Evolutionary conservation across 2,797 vertebrate genomes (phyloP).

Genomic region (Smutsia temminckii): DNA sequence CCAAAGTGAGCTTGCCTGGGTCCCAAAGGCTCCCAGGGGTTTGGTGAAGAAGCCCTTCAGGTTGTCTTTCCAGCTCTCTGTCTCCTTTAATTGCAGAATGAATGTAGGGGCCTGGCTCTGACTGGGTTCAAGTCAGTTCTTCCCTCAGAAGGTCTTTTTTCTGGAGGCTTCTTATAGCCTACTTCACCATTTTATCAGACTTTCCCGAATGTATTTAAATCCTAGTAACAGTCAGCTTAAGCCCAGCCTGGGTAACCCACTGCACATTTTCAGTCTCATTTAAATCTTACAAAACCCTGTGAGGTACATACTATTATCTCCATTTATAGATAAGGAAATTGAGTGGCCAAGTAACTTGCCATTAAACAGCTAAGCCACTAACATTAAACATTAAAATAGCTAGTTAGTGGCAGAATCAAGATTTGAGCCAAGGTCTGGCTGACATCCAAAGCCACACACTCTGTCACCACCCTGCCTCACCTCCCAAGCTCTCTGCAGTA

Average conservation of each 20-base stretch:
- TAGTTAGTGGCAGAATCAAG: constrained; percentile 17
- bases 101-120: not conserved
- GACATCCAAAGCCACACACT: not conserved
- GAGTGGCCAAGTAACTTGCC: not conserved
- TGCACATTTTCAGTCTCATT: not conserved
- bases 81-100: not conserved
- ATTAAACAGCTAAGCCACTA: constrained; percentile 35
- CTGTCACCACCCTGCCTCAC: not conserved
- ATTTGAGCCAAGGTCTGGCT: not conserved
- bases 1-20: not conserved
- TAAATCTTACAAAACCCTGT: not conserved
- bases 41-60: not conserved
- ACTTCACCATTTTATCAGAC: not conserved
- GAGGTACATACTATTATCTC: not conserved
- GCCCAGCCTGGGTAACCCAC: not conserved
- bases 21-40: not conserved
- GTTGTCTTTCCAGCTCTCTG: not conserved
- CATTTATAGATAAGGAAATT: constrained; percentile 34
- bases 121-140: not conserved
- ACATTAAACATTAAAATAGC: constrained; percentile 15
- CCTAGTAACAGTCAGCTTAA: not conserved
- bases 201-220: not conserved
- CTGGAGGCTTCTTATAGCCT: not conserved
- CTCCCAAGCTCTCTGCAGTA: not conserved
- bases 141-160: not conserved